Evolutionary conservation across 2,888 invertebrate genomes (phyloP), one percentile per base, ranked within the genome.

Genomic region (Ypsolopha sequella): DNA sequence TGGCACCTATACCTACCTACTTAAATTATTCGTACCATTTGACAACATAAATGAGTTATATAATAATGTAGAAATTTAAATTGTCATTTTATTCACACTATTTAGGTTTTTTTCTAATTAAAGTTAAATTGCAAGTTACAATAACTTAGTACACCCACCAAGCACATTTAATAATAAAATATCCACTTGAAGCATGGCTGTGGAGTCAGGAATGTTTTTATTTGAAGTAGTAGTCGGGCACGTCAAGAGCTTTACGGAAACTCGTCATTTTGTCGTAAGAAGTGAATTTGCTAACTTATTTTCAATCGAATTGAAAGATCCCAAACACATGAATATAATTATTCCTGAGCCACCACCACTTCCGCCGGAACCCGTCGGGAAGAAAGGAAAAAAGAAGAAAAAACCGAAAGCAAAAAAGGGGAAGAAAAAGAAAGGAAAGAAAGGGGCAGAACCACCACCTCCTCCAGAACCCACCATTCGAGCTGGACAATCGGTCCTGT

Each of bases 281-380:
- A 76, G 76, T 60, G 84, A 85, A 52, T 86, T 86, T 53, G 79
- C 73, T 6, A 77, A 85, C 56, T 68, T 86, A 58, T 85, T 86
- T 57, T 82, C 86, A 6, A 62, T 85, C 10, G 84, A 84, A 57
- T 57, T 85, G 13, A 82, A 73, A 62, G 85, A 85, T 62, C 85
- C 86, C 6, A 86, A 85, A 56, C 74, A 76, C 58, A 73, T 85
- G 79, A 71, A 81, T 46, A 81, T 85, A 53, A 70, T 75, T 0
- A 84, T 84, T 56, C 85, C 85, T 11, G 84, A 84, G 41, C 85
- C 85, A 2, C 73, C 68, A 10, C 86, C 84, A 1, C 58, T 77
- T 35, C 85, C 86, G 6, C 81, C 80, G 7, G 78, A 71, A 6
- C 80, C 81, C 39, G 62, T 65, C 1, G 75, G 75, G 2, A 82